Conservation (phyloP, 2,888 invertebrate genomes). For the Cerastis rubricosa region DNA sequence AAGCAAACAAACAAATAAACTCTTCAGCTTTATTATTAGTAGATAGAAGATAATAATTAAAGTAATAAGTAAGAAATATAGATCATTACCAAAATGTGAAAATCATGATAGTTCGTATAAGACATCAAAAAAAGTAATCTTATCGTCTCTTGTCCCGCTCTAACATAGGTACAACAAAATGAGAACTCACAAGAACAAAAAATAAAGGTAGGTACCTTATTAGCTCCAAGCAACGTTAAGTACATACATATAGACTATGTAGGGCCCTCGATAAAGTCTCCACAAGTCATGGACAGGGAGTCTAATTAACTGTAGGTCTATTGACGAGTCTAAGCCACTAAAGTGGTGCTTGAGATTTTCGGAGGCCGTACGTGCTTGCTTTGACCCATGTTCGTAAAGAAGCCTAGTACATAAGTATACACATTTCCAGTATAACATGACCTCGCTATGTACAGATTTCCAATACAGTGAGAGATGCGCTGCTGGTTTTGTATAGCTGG, state of each 20-base stretch:
- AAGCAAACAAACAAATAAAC: too few relatives aligned
- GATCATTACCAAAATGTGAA: too few relatives aligned
- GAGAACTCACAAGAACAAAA: background rate
- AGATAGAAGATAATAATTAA: too few relatives aligned
- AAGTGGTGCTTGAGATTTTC: conserved; percentile 48
- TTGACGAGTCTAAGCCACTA: conserved; percentile 41
- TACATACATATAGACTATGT: conserved; percentile 25
- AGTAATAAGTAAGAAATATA: too few relatives aligned
- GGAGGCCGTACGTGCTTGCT: conserved; percentile 44
- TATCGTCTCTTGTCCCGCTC: background rate
- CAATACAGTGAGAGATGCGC: too few relatives aligned
- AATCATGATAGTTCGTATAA: background rate
- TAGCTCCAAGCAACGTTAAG: conserved; percentile 16
- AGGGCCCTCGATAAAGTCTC: conserved; percentile 44
- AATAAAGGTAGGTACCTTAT: background rate
- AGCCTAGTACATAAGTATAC: background rate
- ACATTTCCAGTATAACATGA: too few relatives aligned
- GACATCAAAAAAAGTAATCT: background rate
- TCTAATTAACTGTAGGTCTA: conserved; percentile 55
- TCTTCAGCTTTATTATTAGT: too few relatives aligned
- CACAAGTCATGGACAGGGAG: conserved; percentile 46
- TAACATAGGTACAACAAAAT: background rate
- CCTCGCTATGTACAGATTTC: too few relatives aligned
- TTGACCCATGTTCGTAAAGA: conserved; percentile 28
- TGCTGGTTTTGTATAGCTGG: too few relatives aligned